Conservation (phyloP, 2,797 vertebrate genomes). For the Sardinella longiceps region DNA sequence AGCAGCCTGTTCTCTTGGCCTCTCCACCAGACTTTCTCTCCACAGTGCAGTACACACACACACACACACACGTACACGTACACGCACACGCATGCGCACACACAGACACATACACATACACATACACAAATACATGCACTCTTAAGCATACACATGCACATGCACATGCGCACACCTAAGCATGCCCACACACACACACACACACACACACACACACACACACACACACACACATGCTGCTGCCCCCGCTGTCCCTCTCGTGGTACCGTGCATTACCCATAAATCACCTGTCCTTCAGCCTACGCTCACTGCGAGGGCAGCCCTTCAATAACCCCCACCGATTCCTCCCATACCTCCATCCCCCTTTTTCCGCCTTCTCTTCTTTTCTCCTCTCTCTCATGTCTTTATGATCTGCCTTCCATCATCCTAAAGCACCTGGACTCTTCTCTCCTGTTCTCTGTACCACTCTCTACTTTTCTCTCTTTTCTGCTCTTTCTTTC, state of each 20-base stretch:
- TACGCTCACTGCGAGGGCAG: neutral
- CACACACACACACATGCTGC: neutral
- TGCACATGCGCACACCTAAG: neutral
- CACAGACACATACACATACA: neutral
- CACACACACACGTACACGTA: constrained; percentile 12
- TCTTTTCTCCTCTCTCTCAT: neutral
- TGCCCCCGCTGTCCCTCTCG: neutral
- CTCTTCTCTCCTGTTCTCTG: too few relatives aligned
- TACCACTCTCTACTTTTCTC: neutral
- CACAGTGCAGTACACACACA: neutral
- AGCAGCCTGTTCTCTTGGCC: too few relatives aligned
- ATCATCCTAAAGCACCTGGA: too few relatives aligned
- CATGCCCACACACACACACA: neutral
- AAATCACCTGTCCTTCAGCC: constrained; percentile 22
- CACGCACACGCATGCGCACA: neutral
- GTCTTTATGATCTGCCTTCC: neutral
- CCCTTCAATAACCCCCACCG: neutral
- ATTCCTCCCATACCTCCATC: neutral
- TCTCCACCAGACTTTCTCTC: too few relatives aligned
- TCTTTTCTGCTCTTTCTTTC: neutral
- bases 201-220: neutral
- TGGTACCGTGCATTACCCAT: neutral
- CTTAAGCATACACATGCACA: neutral
- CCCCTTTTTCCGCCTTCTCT: too few relatives aligned
- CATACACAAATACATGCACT: neutral